These are phyloP conservation scores for Ericerus pela DNA, from an alignment of 1,140 invertebrate species.

Conservation along the genomic window DNA sequence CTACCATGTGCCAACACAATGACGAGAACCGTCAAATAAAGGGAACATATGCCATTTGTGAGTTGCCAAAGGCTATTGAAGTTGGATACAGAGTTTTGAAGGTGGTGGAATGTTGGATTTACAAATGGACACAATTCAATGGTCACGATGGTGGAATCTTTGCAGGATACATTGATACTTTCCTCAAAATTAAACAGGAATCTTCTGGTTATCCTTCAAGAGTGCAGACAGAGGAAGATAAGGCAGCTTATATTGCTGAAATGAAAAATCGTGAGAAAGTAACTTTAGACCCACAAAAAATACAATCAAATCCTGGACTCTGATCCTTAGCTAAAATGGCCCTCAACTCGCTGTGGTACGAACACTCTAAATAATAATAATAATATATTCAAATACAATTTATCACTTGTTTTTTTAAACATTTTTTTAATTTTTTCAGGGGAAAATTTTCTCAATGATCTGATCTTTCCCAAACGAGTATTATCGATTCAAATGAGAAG, in stretches of 20 bases:
- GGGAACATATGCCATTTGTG: conserved; percentile 30
- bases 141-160: conserved; percentile 25
- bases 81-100: conserved; percentile 29
- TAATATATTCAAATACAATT: no score
- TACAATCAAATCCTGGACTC: conserved; percentile 15
- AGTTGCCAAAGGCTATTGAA: conserved; percentile 28
- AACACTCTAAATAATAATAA: no score
- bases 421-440: no score
- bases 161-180: conserved; percentile 25
- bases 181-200: conserved; percentile 30
- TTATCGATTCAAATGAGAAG: no score
- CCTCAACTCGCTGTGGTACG: not conserved
- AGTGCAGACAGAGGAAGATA: conserved; percentile 24
- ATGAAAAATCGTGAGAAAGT: conserved; percentile 29
- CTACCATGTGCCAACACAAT: conserved; percentile 23
- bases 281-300: conserved; percentile 25
- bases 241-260: conserved; percentile 27
- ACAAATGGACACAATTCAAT: conserved; percentile 20
- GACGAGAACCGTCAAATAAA: conserved; percentile 25
- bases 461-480: no score
- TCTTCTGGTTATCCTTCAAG: conserved; percentile 25
- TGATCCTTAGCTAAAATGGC: not conserved
- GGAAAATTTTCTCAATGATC: no score
- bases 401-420: no score
- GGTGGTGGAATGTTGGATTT: conserved; percentile 31